These are phyloP conservation scores for Eptesicus fuscus DNA, from an alignment of 2,113 vertebrate genomes.

Conservation along the genomic window DNA sequence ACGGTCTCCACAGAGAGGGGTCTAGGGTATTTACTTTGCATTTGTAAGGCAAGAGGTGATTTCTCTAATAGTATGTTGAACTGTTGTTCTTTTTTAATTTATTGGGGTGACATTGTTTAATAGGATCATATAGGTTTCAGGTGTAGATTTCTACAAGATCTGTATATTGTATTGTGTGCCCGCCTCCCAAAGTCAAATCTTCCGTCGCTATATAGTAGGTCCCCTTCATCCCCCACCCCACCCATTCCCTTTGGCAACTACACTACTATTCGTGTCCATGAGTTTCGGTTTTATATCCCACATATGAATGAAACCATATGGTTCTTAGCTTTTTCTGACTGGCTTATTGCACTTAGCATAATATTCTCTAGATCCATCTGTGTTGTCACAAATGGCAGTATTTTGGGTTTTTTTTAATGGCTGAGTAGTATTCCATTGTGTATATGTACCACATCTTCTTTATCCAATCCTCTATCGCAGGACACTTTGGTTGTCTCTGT, in stretches of 20 bases:
- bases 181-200: neutral
- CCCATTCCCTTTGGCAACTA: neutral
- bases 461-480: neutral
- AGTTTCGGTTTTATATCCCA: neutral
- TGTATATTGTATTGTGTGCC: neutral
- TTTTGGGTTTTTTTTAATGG: neutral
- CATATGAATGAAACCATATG: neutral
- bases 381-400: neutral
- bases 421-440: neutral
- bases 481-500: neutral
- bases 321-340: neutral
- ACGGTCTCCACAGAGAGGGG: neutral
- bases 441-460: neutral
- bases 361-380: neutral
- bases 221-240: too few species aligned
- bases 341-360: neutral
- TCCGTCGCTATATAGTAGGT: neutral
- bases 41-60: neutral
- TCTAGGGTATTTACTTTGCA: slow-evolving; percentile 17
- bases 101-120: neutral
- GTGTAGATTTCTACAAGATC: neutral
- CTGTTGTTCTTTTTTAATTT: neutral
- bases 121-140: neutral
- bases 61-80: neutral
- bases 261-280: neutral